Base-by-base conservation (phyloP, 2,797 vertebrate genomes). In the Sebastes steindachneri region DNA sequence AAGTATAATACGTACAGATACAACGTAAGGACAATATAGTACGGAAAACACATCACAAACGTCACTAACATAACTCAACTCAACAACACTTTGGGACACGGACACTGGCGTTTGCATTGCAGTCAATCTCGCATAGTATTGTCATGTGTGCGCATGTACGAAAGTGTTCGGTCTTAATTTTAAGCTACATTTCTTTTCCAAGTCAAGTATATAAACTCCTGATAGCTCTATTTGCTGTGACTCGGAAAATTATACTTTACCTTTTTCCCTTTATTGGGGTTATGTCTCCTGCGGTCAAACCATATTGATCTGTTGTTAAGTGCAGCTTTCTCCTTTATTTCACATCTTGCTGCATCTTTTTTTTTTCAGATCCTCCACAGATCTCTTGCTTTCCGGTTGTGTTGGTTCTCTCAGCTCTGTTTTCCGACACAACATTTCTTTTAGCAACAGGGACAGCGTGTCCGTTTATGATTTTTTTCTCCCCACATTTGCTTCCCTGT, bases 221-320 rank as follows among this genome's bases (percentile, higher is more conserved):
- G 45, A 28, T 10, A 59, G 62, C 60, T 65, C 28, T 58, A 29
- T 72, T 68, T 26, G 73, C 65, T 41, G 35, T 77, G 73, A 77
- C 62, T 72, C 31, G 57, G 55, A 77, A 80, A 83, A 86, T 75
- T 41, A 83, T 77, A 58, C 72, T 79, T 67, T 60, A 73, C 54
- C 68, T 70, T 75, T 77, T 82, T 29, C 41, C 8, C 29, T 84
- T 83, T 65, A 74, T 77, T 58, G 70, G 60, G 70, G 77, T 86
- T 73, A 84, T 70, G 72, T 77, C 82, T 83, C 73, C 26, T 11
- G 60, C 57, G 77, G 62, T 77, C 45, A 79, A 86, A 70, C 53
- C 70, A 59, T 73, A 87, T 83, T 76, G 73, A 88, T 89, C 64
- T 68, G 53, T 66, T 80, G 68, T 66, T 80, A 71, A 90, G 85